These are phyloP conservation scores for Lipotes vexillifer DNA, from an alignment of 2,113 vertebrate species.

Conservation along the genomic window DNA sequence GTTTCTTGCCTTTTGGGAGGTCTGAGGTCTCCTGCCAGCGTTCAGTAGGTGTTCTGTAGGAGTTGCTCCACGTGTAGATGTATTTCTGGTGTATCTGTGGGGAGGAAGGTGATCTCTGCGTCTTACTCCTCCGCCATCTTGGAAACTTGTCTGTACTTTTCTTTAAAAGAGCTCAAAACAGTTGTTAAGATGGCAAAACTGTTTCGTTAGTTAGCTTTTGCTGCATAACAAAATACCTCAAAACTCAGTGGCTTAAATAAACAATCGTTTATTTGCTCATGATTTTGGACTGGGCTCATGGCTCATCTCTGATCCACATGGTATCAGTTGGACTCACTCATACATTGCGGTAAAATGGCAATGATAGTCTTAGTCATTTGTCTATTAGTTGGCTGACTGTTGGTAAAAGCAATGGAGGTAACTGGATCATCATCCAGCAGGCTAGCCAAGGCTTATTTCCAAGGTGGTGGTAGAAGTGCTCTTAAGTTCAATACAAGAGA, in stretches of 20 bases:
- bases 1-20: too few species aligned
- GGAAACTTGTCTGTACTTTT: too few species aligned
- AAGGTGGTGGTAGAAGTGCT: not conserved
- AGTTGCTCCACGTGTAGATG: too few species aligned
- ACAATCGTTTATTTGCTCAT: not conserved
- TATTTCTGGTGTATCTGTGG: too few species aligned
- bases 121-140: too few species aligned
- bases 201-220: not conserved
- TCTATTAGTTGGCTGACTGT: not conserved
- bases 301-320: not conserved
- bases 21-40: too few species aligned
- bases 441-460: not conserved
- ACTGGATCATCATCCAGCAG: not conserved
- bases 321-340: not conserved
- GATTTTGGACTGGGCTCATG: slow-evolving; percentile 11
- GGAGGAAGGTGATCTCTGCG: too few species aligned
- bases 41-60: too few species aligned
- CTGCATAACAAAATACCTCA: not conserved
- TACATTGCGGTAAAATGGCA: not conserved
- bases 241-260: not conserved
- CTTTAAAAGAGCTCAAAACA: not conserved
- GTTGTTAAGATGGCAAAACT: not conserved
- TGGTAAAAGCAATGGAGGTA: not conserved
- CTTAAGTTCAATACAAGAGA: not conserved
- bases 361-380: not conserved